Evolutionary conservation across 2,113 vertebrate species (phyloP).

Genomic region (Theristicus caerulescens): DNA sequence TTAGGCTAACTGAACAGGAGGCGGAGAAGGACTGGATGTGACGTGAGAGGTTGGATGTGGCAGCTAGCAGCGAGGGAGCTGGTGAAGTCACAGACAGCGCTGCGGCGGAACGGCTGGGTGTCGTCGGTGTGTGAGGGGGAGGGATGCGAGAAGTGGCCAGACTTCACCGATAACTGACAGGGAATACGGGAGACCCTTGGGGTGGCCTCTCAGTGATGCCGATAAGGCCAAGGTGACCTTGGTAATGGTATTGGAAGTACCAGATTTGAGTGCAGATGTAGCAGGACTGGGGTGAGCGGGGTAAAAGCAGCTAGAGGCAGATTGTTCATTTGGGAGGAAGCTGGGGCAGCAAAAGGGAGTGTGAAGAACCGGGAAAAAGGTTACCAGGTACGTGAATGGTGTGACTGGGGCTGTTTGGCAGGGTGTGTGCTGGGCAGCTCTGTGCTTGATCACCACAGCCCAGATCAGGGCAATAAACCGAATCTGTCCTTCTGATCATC

Average conservation of each 20-base stretch:
- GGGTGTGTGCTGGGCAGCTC: background rate
- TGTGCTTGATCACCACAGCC: background rate
- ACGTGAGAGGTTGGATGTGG: background rate
- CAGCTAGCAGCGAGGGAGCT: background rate
- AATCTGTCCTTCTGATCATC: too few relatives aligned
- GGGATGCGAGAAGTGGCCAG: background rate
- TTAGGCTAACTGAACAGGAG: background rate
- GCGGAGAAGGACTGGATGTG: fast-evolving
- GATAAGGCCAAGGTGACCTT: too few relatives aligned
- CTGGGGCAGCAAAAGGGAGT: background rate
- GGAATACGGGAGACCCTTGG: background rate
- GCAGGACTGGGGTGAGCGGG: background rate
- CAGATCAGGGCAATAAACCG: background rate
- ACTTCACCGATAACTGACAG: background rate
- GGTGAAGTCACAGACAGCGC: fast-evolving
- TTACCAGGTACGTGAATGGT: fast-evolving
- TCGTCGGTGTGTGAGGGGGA: fast-evolving
- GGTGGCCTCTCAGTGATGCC: background rate
- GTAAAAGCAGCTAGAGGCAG: too few relatives aligned
- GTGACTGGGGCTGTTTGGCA: background rate
- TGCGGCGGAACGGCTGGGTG: background rate
- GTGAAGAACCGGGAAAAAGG: background rate
- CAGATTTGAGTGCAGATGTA: background rate
- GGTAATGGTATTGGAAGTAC: background rate
- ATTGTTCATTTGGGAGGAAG: background rate